Conservation (phyloP, 1,140 invertebrate genomes). For the Helicoverpa zea region DNA sequence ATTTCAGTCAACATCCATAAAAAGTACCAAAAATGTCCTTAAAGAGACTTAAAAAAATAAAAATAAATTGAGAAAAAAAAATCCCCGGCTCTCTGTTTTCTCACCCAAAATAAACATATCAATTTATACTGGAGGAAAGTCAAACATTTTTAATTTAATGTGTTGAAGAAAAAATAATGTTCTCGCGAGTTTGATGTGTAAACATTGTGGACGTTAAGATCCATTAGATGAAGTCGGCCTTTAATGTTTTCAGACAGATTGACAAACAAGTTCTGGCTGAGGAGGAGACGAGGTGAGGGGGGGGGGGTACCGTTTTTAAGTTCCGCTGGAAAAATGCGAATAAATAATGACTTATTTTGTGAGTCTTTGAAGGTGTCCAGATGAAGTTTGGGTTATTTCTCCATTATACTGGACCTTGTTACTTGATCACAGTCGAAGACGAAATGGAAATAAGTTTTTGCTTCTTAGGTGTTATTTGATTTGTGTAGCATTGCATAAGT, state of each 20-base stretch:
- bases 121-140: constrained; percentile 46
- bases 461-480: no score
- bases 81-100: constrained; percentile 47
- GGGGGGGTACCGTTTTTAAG: neutral
- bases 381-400: neutral
- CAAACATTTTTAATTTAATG: constrained; percentile 52
- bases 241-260: constrained; percentile 69
- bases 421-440: no score
- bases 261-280: constrained; percentile 65
- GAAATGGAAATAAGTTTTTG: no score
- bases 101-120: constrained; percentile 57
- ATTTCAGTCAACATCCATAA: neutral
- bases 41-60: constrained; percentile 12
- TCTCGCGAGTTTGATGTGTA: constrained; percentile 52
- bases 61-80: constrained; percentile 39
- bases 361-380: neutral
- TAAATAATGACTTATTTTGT: constrained; percentile 13
- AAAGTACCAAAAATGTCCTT: constrained; percentile 20
- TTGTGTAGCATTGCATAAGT: no score
- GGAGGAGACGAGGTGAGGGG: neutral
- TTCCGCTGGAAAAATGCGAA: constrained; percentile 12
- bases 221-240: constrained; percentile 75
- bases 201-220: constrained; percentile 66
- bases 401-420: no score
- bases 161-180: constrained; percentile 55